Evolutionary conservation across 2,797 vertebrate species (phyloP), one percentile per base, ranked within the genome.

Genomic region (Alosa sapidissima): DNA sequence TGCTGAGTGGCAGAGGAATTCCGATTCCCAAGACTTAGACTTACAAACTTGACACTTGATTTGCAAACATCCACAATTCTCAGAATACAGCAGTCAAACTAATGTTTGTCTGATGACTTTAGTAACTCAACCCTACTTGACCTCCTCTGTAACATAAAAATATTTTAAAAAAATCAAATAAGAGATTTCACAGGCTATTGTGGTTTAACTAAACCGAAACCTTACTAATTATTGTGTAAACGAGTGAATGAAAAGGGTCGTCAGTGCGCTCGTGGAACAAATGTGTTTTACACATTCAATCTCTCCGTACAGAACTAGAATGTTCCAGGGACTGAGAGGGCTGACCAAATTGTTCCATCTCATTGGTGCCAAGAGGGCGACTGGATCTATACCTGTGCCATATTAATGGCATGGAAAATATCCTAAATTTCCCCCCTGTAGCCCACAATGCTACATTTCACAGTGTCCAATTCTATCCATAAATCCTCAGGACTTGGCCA

Each of bases 381-480:
- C 68, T 75, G 68, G 68, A 75, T 75, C 68, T 33, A 75, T 75
- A 75, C 68, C 68, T 75, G 68, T 75, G 36, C 68, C 68, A 75
- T 68, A 75, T 41, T 75, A 75, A 75, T 75, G 36, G 1, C 68
- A 75, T 10, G 68, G 68, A 75, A 75, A 75, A 72, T 65, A 65
- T 41, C 41, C 41, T 41, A n/a, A 28, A 24, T 24, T 65, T 65
- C n/a, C 58, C 60, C 24, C 24, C 60, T 24, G 36, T 14, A 75
- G 33, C 33, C 60, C 68, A 75, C 13, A 75, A 19, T 19, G 11
- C 68, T 41, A 45, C 68, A 41, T 13, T 45, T 19, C 13, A 75
- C 16, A 41, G 13, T 41, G 68, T 75, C 33, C 36, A 75, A 33
- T 45, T 75, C 14, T 41, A 45, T 36, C 68, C 68, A 41, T 13